Evolutionary conservation across 92 coral and sea anemone genomes (phyloP).

Genomic region (Palythoa heliodiscus): DNA sequence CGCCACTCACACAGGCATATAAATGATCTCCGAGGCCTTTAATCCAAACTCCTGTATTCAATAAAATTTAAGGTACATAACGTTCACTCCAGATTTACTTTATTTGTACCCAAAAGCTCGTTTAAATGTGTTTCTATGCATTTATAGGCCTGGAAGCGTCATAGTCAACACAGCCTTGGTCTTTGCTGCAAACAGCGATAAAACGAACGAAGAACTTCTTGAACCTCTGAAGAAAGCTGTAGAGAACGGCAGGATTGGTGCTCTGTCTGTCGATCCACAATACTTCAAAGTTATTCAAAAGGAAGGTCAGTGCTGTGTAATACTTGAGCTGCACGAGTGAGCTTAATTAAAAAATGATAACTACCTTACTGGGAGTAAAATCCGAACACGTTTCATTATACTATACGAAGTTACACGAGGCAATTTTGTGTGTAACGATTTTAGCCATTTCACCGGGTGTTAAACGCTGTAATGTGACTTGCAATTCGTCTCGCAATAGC

Average conservation of each 20-base stretch:
- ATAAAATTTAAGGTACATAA: neutral
- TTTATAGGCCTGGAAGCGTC: slow-evolving; percentile 17
- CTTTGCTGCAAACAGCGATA: neutral
- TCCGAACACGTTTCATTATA: no score
- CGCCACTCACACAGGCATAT: neutral
- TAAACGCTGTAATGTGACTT: no score
- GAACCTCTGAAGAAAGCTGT: slow-evolving; percentile 15
- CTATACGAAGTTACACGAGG: no score
- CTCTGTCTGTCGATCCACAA: neutral
- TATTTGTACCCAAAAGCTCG: neutral
- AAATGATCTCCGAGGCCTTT: neutral
- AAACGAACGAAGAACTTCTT: neutral
- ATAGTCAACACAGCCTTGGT: slow-evolving; percentile 3
- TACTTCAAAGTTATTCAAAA: slow-evolving; percentile 15
- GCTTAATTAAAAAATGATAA: no score
- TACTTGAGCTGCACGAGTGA: no score
- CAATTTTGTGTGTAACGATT: no score
- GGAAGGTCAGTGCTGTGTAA: neutral
- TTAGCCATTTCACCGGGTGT: no score
- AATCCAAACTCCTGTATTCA: neutral
- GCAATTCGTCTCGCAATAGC: no score
- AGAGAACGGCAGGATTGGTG: slow-evolving; percentile 8
- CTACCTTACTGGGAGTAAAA: no score
- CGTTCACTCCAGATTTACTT: neutral
- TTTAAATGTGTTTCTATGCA: neutral